phyloP scores from a whole-genome alignment of 2,797 vertebrate genomes.

The Manis crassicaudata region DNA sequence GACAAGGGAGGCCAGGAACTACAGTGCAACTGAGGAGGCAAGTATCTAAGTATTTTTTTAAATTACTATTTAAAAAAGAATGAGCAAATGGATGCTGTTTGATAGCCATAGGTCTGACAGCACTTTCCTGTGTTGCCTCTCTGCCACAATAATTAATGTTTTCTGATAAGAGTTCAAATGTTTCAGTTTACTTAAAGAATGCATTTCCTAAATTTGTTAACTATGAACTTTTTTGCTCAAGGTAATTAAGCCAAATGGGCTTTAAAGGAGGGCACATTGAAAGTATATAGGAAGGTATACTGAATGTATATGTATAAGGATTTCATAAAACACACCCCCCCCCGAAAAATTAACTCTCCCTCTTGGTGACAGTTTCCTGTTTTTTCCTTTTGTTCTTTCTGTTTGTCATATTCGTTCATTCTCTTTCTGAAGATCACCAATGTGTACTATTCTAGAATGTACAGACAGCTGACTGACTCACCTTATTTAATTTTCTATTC shows the following conservation, averaged over 20 bases:
- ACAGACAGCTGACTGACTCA: neutral
- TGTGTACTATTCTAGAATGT: neutral
- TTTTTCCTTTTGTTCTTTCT: too few relatives aligned
- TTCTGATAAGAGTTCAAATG: neutral
- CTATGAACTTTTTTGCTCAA: neutral
- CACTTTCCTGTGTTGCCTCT: neutral
- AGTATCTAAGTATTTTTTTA: neutral
- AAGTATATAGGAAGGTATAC: neutral
- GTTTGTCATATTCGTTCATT: neutral
- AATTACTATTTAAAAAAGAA: neutral
- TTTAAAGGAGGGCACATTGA: neutral
- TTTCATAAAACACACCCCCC: neutral
- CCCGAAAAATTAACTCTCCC: neutral
- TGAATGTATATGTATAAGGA: neutral
- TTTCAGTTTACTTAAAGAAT: neutral
- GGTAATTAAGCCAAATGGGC: neutral
- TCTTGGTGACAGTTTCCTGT: neutral
- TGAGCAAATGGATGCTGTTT: neutral
- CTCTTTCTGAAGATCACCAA: neutral
- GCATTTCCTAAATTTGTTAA: neutral
- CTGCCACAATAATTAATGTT: neutral
- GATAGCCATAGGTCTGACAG: neutral
- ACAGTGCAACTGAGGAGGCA: neutral
- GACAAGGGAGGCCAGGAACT: neutral
- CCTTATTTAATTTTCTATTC: neutral